A percentile compares a stretch with the other conserved stretches of the same genome.
phyloP scores from a whole-genome alignment of 2,113 vertebrate species.

The Anarhynchus alexandrinus region DNA sequence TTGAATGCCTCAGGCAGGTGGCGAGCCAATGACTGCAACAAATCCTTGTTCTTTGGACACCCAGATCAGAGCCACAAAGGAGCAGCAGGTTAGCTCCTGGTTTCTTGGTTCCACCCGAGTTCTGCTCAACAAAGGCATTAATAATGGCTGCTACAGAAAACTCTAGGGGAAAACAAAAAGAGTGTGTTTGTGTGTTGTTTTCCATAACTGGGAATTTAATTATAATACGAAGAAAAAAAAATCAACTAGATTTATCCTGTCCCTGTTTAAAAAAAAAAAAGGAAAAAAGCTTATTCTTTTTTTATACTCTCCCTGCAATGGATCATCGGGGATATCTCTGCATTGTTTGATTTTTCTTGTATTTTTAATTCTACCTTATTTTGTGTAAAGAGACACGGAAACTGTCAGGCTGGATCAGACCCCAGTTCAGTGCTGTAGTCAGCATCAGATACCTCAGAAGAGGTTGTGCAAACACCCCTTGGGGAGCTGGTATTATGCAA shows the following conservation, averaged over 20 bases:
- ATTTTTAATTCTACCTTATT: neutral
- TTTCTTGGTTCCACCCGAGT: neutral
- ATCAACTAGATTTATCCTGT: neutral
- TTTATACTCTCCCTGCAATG: neutral
- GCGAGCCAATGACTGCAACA: neutral
- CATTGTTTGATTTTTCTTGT: neutral
- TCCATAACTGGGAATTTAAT: neutral
- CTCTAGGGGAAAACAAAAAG: neutral
- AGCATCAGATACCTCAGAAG: neutral
- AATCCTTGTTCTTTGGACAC: neutral
- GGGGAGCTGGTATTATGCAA: neutral
- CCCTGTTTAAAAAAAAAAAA: neutral
- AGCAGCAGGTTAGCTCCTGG: neutral
- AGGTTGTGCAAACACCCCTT: neutral
- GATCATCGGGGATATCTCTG: neutral
- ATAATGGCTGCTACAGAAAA: neutral
- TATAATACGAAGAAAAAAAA: neutral
- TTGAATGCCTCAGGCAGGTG: conserved; percentile 23
- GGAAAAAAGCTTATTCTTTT: fast-evolving
- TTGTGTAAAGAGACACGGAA: neutral
- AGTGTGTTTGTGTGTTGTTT: neutral
- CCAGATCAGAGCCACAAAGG: neutral
- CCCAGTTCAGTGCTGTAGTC: neutral
- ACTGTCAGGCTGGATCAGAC: neutral
- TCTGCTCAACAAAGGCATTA: conserved; percentile 9